Evolutionary conservation across 2,888 invertebrate species (phyloP), one percentile per base, ranked within the genome.

Genomic region (Drosophila histrio): DNA sequence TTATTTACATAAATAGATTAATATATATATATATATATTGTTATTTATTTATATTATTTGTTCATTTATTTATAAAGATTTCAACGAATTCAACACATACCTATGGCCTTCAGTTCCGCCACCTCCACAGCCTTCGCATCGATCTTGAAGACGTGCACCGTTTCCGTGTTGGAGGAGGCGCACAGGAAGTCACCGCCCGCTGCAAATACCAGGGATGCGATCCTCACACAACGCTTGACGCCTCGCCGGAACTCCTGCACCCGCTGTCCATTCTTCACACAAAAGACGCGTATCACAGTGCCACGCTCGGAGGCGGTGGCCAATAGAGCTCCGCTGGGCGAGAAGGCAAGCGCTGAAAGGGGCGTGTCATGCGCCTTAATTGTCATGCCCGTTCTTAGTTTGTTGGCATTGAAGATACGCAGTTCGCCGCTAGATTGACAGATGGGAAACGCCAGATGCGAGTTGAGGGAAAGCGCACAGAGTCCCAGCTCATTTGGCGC

Each of bases 211-310:
- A 92, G 72, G 4, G 92, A 92, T 1, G 91, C 91, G 15, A 92
- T 92, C 6, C 88, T 77, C 4, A 91, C 92, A 44, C 91, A 91
- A 28, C 92, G 89, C 34, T 91, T 92, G 7, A 92, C 89, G 13
- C 92, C 92, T 0, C 92, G 90, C 13, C 92, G 85, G 63, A 92
- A 92, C 72, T 92, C 92, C 77, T 92, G 91, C 3, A 92, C 89
- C 30, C 89, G 86, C 66, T 92, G 91, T 2, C 91, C 92, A 66
- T 91, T 92, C 72, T 90, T 90, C 4, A 91, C 91, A 59, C 91
- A 91, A 63, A 92, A 92, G n/a, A 92, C 90, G 8, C 92, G 87
- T 82, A 92, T 92, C 70, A 92, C 92, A 64, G 92, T 92, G 21
- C 92, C 92, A 5, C 92, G 90, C 73, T 91, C 91, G 0, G 92